Evolutionary conservation across 2,888 invertebrate genomes (phyloP).

Genomic region (Scaptomyza parva): DNA sequence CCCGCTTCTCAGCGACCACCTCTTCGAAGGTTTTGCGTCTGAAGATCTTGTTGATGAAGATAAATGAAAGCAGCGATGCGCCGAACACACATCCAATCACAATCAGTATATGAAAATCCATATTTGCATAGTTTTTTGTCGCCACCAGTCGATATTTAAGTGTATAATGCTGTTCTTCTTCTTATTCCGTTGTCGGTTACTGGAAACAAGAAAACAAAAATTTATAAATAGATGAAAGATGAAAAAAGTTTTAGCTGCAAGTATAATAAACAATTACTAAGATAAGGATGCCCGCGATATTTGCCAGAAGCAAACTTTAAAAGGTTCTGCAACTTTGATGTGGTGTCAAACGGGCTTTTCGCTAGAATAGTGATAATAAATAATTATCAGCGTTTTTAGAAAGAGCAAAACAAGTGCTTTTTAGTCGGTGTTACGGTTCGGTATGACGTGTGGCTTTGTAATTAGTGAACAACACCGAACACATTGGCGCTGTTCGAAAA

Average conservation of each 20-base stretch:
- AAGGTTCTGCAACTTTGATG: neutral
- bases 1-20: slow-evolving; percentile 84
- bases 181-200: slow-evolving; percentile 31
- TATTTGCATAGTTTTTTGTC: slow-evolving; percentile 82
- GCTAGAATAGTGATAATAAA: slow-evolving; percentile 5
- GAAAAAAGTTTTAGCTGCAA: neutral
- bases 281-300: neutral
- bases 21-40: slow-evolving; percentile 85
- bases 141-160: slow-evolving; percentile 16
- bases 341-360: slow-evolving; percentile 9
- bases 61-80: slow-evolving; percentile 83
- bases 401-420: neutral
- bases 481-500: slow-evolving; percentile 20
- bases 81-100: slow-evolving; percentile 84
- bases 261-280: neutral
- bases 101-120: slow-evolving; percentile 85
- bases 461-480: slow-evolving; percentile 40
- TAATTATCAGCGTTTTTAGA: slow-evolving; percentile 18
- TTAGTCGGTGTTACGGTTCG: slow-evolving; percentile 18
- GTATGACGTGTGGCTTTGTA: slow-evolving; percentile 72
- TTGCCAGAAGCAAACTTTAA: neutral
- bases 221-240: neutral
- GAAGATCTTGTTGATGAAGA: slow-evolving; percentile 84
- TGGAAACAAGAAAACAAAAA: slow-evolving; percentile 16
- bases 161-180: slow-evolving; percentile 29